Percentiles rank a stretch among this genome's conserved stretches.
These are phyloP conservation scores for Lipophrys pholis DNA, from an alignment of 2,113 vertebrate species.

Conservation along the genomic window DNA sequence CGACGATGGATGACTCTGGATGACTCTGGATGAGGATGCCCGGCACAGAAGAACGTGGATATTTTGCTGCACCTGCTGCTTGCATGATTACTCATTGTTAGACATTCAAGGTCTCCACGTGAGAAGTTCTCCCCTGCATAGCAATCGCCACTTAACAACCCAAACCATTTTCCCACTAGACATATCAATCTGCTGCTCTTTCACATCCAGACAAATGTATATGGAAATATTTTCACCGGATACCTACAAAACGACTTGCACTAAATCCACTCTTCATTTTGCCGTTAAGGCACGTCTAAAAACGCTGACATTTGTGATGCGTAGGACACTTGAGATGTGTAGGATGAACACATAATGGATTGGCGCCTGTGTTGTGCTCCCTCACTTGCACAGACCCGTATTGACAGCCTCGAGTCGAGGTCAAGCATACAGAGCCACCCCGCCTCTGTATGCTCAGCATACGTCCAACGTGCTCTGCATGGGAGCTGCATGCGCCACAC, in stretches of 20 bases:
- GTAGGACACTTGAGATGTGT: neutral
- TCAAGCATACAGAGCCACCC: conserved; percentile 22
- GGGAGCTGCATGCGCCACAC: neutral
- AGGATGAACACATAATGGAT: conserved; percentile 4
- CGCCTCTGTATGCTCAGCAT: neutral
- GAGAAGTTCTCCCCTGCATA: conserved; percentile 29
- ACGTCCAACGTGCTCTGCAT: neutral
- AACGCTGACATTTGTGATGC: conserved; percentile 11
- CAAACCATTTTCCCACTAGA: conserved; percentile 22
- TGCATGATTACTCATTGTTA: conserved; percentile 43
- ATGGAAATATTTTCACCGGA: conserved; percentile 1
- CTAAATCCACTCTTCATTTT: conserved; percentile 6
- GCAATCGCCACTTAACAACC: conserved; percentile 43
- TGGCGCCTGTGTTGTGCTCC: neutral
- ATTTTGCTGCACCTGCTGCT: conserved; percentile 48
- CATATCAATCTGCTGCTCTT: conserved; percentile 8
- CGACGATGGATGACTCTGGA: conserved; percentile 21
- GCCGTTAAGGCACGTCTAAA: conserved; percentile 34
- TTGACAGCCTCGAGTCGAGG: conserved; percentile 54
- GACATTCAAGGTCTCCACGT: conserved; percentile 34
- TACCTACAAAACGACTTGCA: conserved; percentile 5
- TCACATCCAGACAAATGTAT: neutral
- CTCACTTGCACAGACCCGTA: conserved; percentile 24
- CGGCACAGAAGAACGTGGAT: conserved; percentile 6
- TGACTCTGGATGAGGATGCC: neutral